phyloP scores from a whole-genome alignment of 2,888 invertebrate species.

The Dicyrtomina minuta region DNA sequence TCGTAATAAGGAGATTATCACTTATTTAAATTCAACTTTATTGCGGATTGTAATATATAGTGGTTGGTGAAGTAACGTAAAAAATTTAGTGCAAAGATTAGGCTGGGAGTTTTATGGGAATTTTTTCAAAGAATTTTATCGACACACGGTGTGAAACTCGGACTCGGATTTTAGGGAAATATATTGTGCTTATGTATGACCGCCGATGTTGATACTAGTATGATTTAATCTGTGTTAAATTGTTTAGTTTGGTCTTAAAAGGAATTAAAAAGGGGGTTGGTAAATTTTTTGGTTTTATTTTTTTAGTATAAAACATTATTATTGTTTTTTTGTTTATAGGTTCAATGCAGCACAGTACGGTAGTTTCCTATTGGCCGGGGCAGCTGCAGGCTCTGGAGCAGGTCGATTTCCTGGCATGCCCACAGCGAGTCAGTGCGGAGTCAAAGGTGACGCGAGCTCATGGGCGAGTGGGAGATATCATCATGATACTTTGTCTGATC shows the following conservation, averaged over 20 bases:
- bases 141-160: neutral
- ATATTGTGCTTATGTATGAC: neutral
- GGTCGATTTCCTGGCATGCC: constrained; percentile 50
- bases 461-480: constrained; percentile 50
- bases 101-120: too few relatives aligned
- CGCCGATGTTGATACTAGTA: neutral
- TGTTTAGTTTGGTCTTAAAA: too few relatives aligned
- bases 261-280: neutral
- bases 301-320: too few relatives aligned
- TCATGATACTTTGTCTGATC: constrained; percentile 40
- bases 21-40: too few relatives aligned
- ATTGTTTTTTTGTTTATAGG: constrained; percentile 29
- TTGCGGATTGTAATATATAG: neutral
- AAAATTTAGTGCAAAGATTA: too few relatives aligned
- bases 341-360: constrained; percentile 53
- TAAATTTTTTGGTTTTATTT: too few relatives aligned
- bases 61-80: neutral
- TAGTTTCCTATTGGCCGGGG: constrained; percentile 50
- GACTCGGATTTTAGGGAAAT: neutral
- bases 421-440: constrained; percentile 45
- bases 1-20: too few relatives aligned
- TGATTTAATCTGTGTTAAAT: too few relatives aligned
- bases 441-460: constrained; percentile 36
- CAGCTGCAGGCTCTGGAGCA: constrained; percentile 47
- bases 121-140: too few relatives aligned